A percentile compares a stretch with the other conserved stretches of the same genome.
Conservation (phyloP, 2,888 invertebrate genomes). For the Deladenus siricidicola region DNA sequence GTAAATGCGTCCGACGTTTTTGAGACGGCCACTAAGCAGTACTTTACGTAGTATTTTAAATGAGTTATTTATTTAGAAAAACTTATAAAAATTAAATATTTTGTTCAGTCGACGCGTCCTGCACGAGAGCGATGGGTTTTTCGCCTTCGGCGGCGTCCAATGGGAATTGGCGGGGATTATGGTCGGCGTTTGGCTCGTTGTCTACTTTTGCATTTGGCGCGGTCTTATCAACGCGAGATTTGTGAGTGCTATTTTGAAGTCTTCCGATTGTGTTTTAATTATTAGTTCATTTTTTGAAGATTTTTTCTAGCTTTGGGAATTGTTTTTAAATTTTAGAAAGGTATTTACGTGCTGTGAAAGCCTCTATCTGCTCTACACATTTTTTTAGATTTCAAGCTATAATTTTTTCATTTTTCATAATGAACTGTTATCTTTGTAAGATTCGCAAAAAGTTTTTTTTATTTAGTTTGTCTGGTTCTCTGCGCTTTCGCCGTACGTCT, state of each 20-base stretch:
- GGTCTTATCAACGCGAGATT: constrained; percentile 54
- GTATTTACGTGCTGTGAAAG: neutral
- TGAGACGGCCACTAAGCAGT: too few relatives aligned
- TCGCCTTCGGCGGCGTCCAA: constrained; percentile 52
- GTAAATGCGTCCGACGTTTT: too few relatives aligned
- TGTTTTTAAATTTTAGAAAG: neutral
- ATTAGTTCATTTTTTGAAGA: too few relatives aligned
- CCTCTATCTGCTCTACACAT: too few relatives aligned
- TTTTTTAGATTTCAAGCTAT: too few relatives aligned
- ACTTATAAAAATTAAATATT: too few relatives aligned
- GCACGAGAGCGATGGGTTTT: constrained; percentile 41
- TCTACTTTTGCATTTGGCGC: constrained; percentile 54
- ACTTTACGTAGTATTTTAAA: too few relatives aligned
- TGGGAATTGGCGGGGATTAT: constrained; percentile 50
- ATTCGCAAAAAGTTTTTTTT: too few relatives aligned
- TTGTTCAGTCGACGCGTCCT: constrained; percentile 45
- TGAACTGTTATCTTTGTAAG: too few relatives aligned
- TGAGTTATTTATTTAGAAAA: too few relatives aligned
- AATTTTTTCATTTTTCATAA: too few relatives aligned
- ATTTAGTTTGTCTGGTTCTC: constrained; percentile 54
- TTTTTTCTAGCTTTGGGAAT: neutral
- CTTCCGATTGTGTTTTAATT: too few relatives aligned
- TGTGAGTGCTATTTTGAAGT: constrained; percentile 23
- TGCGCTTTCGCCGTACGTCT: constrained; percentile 53
- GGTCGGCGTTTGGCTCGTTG: constrained; percentile 47